A percentile compares a stretch with the other conserved stretches of the same genome.
These are phyloP conservation scores for Brachyhypopomus gauderio DNA, from an alignment of 2,113 vertebrate genomes.

Conservation along the genomic window DNA sequence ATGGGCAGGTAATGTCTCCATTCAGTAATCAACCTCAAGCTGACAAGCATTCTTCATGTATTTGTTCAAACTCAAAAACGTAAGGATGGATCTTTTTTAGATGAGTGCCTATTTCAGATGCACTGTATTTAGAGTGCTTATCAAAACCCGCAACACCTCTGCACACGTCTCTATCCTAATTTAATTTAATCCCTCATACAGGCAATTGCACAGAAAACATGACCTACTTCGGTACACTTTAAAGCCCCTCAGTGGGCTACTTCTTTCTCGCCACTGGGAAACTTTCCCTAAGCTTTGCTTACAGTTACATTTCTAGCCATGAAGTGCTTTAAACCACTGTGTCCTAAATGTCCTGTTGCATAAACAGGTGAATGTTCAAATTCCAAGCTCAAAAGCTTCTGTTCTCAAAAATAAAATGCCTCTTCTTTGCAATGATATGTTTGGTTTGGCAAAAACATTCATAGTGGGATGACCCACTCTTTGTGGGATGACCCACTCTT, in stretches of 20 bases:
- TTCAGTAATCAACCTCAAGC: not conserved
- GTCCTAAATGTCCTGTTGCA: conserved; percentile 32
- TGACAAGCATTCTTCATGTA: not conserved
- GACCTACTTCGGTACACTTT: conserved; percentile 49
- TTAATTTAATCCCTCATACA: conserved; percentile 57
- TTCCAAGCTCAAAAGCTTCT: not conserved
- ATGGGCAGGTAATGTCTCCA: not conserved
- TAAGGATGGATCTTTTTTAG: conserved; percentile 43
- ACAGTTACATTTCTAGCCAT: conserved; percentile 37
- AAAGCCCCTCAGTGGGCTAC: conserved; percentile 37
- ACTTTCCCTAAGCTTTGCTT: conserved; percentile 41
- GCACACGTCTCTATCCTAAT: conserved; percentile 55
- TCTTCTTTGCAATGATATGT: not conserved
- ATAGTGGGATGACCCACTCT: conserved; percentile 32
- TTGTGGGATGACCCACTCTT: conserved; percentile 18
- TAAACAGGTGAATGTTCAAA: conserved; percentile 22
- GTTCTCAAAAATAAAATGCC: conserved; percentile 16
- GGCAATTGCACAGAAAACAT: conserved; percentile 51
- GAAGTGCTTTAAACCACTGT: not conserved
- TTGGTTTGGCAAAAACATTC: conserved; percentile 7
- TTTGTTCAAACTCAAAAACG: conserved; percentile 12
- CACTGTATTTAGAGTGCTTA: conserved; percentile 38
- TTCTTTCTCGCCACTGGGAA: conserved; percentile 26
- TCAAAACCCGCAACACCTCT: conserved; percentile 48
- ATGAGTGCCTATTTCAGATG: conserved; percentile 41